Percentiles rank a stretch among this genome's conserved stretches.
Evolutionary conservation across 2,113 vertebrate species (phyloP).

Genomic region (Dromaius novaehollandiae): DNA sequence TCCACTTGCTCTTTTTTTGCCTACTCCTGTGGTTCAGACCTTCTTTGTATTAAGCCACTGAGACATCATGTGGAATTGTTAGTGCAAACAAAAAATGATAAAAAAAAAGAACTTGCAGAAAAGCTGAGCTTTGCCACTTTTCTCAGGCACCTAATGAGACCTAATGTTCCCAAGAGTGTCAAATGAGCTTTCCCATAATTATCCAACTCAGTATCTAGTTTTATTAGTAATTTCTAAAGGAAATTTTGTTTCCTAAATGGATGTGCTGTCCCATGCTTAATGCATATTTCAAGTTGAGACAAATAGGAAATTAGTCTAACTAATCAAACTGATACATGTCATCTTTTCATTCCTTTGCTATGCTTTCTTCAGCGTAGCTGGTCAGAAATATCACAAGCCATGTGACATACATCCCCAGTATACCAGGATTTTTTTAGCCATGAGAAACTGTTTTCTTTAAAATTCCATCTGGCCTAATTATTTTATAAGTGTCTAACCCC

Average conservation of each 20-base stretch:
- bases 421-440: not conserved
- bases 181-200: not conserved
- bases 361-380: not conserved
- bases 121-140: not conserved
- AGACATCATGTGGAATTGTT: not conserved
- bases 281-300: not conserved
- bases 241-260: not conserved
- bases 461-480: not conserved
- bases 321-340: not conserved
- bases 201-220: not conserved
- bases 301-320: not conserved
- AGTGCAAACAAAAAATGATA: not conserved
- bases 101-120: not conserved
- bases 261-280: not conserved
- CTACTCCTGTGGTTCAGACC: not conserved
- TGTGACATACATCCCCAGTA: not conserved
- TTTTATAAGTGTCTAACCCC: not conserved
- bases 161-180: not conserved
- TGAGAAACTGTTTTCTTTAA: not conserved
- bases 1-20: not conserved
- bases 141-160: not conserved
- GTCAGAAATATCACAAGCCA: not conserved
- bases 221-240: not conserved
- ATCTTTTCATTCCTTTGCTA: not conserved
- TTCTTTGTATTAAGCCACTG: not conserved